Conservation (phyloP, 92 coral and sea anemone species). For the Siderastrea radians region DNA sequence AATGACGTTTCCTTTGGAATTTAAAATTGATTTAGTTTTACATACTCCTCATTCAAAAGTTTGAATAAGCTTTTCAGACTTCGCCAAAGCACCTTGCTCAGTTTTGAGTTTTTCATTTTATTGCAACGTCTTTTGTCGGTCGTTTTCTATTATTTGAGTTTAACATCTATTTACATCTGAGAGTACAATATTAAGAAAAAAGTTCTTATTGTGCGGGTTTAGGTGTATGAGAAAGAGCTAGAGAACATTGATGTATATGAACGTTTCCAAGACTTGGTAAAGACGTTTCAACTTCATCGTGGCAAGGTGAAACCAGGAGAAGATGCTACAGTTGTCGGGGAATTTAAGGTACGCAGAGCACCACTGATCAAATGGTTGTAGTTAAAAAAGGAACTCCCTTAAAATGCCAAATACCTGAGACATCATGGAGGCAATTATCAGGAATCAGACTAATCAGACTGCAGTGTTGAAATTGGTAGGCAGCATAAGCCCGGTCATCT, state of each 20-base stretch:
- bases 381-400: neutral
- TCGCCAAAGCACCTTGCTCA: no score
- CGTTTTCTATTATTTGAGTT: no score
- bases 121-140: no score
- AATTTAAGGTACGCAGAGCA: constrained; percentile 80
- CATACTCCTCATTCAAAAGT: no score
- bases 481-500: no score
- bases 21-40: no score
- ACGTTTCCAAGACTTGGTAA: constrained; percentile 92
- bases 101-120: no score
- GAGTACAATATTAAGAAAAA: neutral
- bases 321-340: constrained; percentile 88
- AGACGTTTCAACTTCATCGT: constrained; percentile 86
- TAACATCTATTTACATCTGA: neutral
- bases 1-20: no score
- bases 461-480: no score
- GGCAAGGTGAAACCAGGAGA: constrained; percentile 88
- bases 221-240: constrained; percentile 84
- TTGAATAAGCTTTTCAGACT: no score
- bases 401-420: neutral
- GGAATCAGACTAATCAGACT: no score
- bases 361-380: neutral
- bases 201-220: neutral
- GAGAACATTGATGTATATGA: constrained; percentile 78
- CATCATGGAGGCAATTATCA: no score